Evolutionary conservation across 1,140 invertebrate genomes (phyloP), one percentile per base, ranked within the genome.

Genomic region (Cyclargus thomasi): DNA sequence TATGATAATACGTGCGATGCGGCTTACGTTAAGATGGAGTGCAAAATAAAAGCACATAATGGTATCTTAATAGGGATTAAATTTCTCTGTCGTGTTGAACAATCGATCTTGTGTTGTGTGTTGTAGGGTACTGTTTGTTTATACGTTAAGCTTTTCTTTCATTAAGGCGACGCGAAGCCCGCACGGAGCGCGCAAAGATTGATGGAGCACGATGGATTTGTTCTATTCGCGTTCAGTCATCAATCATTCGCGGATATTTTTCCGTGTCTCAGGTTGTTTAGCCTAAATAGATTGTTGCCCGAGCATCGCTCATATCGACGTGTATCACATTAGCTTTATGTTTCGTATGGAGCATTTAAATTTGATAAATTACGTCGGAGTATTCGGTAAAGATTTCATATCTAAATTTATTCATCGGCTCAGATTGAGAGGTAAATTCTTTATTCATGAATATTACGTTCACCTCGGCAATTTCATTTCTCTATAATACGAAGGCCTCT

Each of bases 191-290:
- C 64, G 67, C 82, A 76, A 90, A 90, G 88, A 90, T 90, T 88
- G 88, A 90, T 90, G 83, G 75, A 68, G 70, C 69, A 67, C 71
- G 85, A 88, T 86, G 84, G 88, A 88, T 88, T 90, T 88, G 86
- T 88, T 90, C 81, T 86, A 88, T 88, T 86, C 86, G 81, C 80
- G 81, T 77, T 77, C 75, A 76, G 81, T 88, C 88, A 90, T 90
- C 88, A 88, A 90, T 90, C 88, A 90, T 88, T 84, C 76, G 78
- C 82, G 85, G 81, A 87, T 90, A 90, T 90, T 90, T 88, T 88
- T 90, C 85, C 86, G 76, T 88, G 87, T 90, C 83, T 86, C 81
- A 82, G 82, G 81, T 88, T 90, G 81, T 90, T 90, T 86, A 87
- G 83, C 76, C 79, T 85, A 85, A 86, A 88, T 88, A 88, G 80